A percentile compares a stretch with the other conserved stretches of the same genome.
Conservation (phyloP, 2,113 vertebrate species). For the Sceloporus undulatus region DNA sequence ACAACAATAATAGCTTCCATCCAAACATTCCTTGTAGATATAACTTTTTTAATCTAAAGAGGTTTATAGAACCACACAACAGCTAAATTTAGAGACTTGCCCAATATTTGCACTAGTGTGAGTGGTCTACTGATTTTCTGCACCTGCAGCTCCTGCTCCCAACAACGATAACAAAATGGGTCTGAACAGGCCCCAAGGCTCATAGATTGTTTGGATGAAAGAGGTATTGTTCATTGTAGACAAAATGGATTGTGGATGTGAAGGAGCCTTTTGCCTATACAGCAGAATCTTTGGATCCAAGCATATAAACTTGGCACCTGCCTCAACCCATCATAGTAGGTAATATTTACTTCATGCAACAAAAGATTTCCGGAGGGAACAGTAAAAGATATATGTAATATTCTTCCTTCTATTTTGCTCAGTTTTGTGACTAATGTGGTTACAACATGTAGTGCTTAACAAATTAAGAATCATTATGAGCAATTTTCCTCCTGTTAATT, state of each 20-base stretch:
- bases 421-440: conserved; percentile 22
- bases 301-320: background rate
- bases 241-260: background rate
- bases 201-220: background rate
- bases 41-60: background rate
- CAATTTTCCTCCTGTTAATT: conserved; percentile 42
- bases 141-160: background rate
- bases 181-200: background rate
- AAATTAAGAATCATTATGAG: conserved; percentile 43
- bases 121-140: background rate
- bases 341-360: background rate
- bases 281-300: background rate
- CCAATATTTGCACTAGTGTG: background rate
- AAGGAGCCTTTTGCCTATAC: background rate
- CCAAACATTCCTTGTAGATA: background rate
- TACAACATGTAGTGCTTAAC: conserved; percentile 26
- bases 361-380: conserved; percentile 17
- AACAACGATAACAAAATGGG: background rate
- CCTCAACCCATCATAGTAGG: background rate
- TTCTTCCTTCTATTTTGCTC: conserved; percentile 13
- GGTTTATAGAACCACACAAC: too few relatives aligned
- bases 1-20: too few relatives aligned
- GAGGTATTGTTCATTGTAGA: background rate
- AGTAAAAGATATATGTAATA: conserved; percentile 14
- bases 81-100: background rate